Base-by-base conservation (phyloP, 2,113 vertebrate species). In the Caloenas nicobarica region DNA sequence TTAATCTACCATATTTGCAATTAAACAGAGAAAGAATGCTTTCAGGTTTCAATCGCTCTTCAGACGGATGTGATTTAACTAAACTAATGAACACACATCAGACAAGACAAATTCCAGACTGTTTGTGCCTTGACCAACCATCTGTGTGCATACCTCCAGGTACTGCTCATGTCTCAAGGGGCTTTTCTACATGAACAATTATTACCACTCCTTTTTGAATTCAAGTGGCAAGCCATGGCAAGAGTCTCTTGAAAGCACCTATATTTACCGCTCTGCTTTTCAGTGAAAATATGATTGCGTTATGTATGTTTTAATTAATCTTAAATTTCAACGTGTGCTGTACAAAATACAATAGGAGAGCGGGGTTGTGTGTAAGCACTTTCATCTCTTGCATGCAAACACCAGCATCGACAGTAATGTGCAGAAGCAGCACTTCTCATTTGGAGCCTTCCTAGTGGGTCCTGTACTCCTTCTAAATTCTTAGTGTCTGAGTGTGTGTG, bases 81-180 rank as follows among this genome's bases (percentile, higher is more conserved):
- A 88, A 88, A 81, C 96, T 98, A 98, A 98, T 97, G 98, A 98
- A 97, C 92, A 86, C 92, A 87, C 96, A 98, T 95, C 97, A 98
- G 98, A 98, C 98, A 97, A 97, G 97, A 98, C 97, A 97, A 97
- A 98, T 98, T 98, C 98, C 98, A 98, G 98, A 98, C 98, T 97
- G 86, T 98, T 98, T 98, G 97, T 98, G 97, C 97, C 96, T 97
- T 97, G 86, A 95, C 98, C 97, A 98, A 88, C 97, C 98, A 98
- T 98, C 98, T 98, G 98, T 97, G 97, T 84, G 80, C 98, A 98
- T 98, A 98, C 98, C 97, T 98, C 85, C 97, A 98, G 97, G 97
- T 98, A 96, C 95, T 97, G 97, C 97, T 98, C 97, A 98, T 97
- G 98, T 98, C 98, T 98, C 97, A 65, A 98, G 98, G 98, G 97